Base-by-base conservation (phyloP, 1,140 invertebrate species). In the Lasioglossum albipes region DNA sequence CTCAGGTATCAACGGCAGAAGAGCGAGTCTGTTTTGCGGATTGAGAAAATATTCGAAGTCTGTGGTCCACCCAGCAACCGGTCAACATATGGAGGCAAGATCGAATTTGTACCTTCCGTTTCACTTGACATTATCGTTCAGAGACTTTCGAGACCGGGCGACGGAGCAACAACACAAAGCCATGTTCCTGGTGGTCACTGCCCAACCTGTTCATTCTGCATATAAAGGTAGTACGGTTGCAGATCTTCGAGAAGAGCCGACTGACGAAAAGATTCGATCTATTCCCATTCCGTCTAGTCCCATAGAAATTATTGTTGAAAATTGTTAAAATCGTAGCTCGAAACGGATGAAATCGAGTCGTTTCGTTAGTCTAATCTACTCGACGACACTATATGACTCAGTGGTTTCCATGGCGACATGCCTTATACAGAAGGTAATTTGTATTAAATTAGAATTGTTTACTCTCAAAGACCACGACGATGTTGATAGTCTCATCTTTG, bases 91-190 rank as follows among this genome's bases (percentile, higher is more conserved):
- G 45, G 41, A 84, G 10, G 86, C 70, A 20, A 86, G 85, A 42
- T 90, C 94, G 10, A 94, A 96, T 0, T 88, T 93, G 0, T 98
- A 96, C 88, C 93, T 95, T 84, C 96, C 97, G 0, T 98, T 97
- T 89, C 94, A 96, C 54, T 91, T 98, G 54, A 96, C 95, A 7
- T 90, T 97, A 49, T 95, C 94, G 7, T 95, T 97, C 80, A 94
- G 95, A 82, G 94, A 96, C 76, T 93, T 95, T 2, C 93, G 89
- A 1, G 93, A 95, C 62, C 78, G 62, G 16, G 74, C 89, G 5
- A 84, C 90, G 31, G 79, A 84, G 3, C 89, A 92, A 67, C 82
- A 93, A 80, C 76, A 90, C 75, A 81, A 93, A 42, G 94, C 94
- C 41, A 95, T 95, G 88, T 95, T 96, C 83, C 92, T 98, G 2